Evolutionary conservation across 2,888 invertebrate species (phyloP), one percentile per base, ranked within the genome.

Genomic region (Melanchra persicariae): DNA sequence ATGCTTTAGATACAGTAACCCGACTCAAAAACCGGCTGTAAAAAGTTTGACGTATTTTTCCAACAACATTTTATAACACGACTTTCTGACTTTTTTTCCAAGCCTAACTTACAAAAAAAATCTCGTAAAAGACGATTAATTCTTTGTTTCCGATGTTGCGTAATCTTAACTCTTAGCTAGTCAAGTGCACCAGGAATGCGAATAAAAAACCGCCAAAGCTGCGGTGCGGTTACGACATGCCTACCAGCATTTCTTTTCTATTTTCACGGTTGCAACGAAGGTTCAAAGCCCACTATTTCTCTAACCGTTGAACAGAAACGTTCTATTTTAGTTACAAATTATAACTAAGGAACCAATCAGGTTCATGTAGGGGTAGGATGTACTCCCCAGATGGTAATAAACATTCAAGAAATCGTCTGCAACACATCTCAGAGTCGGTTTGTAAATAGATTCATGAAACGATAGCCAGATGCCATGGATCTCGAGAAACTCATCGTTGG

Each of bases 161-260:
- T 83, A 86, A 88, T 84, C 47, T 69, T 22, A 51, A 47, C 57
- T 69, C 57, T 40, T 17, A 63, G 51, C 76, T 82, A 81, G 70
- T 83, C 78, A 85, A 88, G 73, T 87, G 81, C 84, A 85, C 75
- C 81, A 74, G 71, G 84, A 90, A 90, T 88, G 88, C 86, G 82
- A 85, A 85, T 85, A 87, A 89, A 90, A 90, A 90, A 80, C 83
- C 85, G 86, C 80, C 85, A 84, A 85, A 85, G 86, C 85, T 77
- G 58, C 37, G 77, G 52, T 79, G 77, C 77, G 74, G 82, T 87
- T 85, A 77, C 78, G 47, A 72, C 83, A 86, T 75, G 26, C 61
- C 51, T 55, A 52, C 57, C 55, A 61, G 65, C 58, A 68, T 79
- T 79, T 81, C 72, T 86, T 85, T 83, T 76, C 80, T 74, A 84